Evolutionary conservation across 2,797 vertebrate species (phyloP), one percentile per base, ranked within the genome.

Genomic region (Brachyrhaphis roseni): DNA sequence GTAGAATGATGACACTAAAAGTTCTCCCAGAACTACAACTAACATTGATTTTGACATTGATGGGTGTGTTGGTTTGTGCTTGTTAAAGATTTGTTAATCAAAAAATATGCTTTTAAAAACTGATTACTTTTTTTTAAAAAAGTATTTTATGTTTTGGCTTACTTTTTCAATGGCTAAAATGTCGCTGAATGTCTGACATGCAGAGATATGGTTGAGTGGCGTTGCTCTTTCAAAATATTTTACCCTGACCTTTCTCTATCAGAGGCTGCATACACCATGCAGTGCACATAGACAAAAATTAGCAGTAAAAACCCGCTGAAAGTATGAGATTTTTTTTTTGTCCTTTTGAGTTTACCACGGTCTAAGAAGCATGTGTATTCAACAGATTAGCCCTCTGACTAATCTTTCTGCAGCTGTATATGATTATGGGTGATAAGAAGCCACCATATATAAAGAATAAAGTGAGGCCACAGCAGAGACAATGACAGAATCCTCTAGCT

Each of bases 281-380:
- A 6, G 36, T 18, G 41, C 57, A 34, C 75, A 64, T 8, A 76
- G 43, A 64, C 75, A 76, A 46, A 34, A 62, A 23, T 71, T 43
- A 47, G 75, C 41, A 75, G 55, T 28, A 7, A 45, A 46, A 34
- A 34, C 57, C 57, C 11, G 8, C 57, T 20, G 10, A 64, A 68
- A 64, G 28, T 46, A 26, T 8, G 43, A 34, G 75, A 31, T 10
- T 23, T 23, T 46, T 46, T 46, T 46, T 46, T 15, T 76, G 18
- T 64, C 43, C 57, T 53, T 76, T 64, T 64, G 41, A 46, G 34
- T 62, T 45, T 45, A 45, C 41, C 55, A 45, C 41, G 41, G 43
- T 76, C 55, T 62, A 64, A 76, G 43, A 76, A 76, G 75, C 57
- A 47, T 47, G 57, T 64, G 41, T 20, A 47, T 76, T 76, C 75